Evolutionary conservation across 2,797 vertebrate genomes (phyloP), one percentile per base, ranked within the genome.

Genomic region (Simalia tracyae): DNA sequence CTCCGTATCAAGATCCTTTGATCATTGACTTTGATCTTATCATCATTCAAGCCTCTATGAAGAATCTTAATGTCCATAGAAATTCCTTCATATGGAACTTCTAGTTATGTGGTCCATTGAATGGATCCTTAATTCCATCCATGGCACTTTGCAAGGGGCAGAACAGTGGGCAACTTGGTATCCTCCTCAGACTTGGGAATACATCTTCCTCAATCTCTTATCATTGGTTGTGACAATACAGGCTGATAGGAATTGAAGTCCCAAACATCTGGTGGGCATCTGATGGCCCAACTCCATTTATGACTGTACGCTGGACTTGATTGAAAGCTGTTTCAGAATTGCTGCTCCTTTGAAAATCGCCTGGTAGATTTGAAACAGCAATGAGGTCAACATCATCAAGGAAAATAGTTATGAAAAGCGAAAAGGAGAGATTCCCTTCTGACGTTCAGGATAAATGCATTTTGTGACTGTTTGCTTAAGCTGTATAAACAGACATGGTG

Each of bases 401-500:
- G 87, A 90, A 60, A 92, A 85, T 0, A 17, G 1, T 15, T 0
- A 26, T 91, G 5, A 6, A 95, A 95, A 93, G 9, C 15, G 86
- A 22, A 4, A 9, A 90, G 88, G 46, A 87, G 11, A 94, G 81
- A 60, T 60, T 89, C 24, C 22, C 3, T 90, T 90, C 4, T 72
- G 11, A 95, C 94, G 1, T 93, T 95, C 28, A 84, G 93, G 94
- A 95, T 93, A 95, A 95, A 92, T 87, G 15, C 5, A 92, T 94
- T 95, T 93, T 96, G 95, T 95, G 68, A 91, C 89, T 92, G 91
- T 94, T 96, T 96, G 85, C 96, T 91, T 90, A 93, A 56, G 87
- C 14, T 22, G 92, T 94, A 96, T 95, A 97, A 96, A 95, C 93
- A 96, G 94, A 93, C 93, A 95, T 95, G 87, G 89, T 97, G 86